Conservation (phyloP, 2,888 invertebrate genomes). For the Hetaerina titia region DNA sequence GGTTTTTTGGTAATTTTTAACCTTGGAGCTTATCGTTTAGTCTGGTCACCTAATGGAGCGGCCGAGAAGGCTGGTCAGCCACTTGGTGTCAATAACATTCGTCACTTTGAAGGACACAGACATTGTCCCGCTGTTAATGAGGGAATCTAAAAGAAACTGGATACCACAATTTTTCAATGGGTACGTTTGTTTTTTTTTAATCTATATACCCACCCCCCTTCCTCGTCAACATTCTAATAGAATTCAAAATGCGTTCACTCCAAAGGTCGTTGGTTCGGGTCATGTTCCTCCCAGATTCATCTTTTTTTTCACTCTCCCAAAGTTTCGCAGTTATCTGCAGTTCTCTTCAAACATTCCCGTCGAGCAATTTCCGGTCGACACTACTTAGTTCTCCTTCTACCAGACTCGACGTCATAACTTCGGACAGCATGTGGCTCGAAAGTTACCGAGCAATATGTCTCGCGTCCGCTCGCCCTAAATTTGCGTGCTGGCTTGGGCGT, state of each 20-base stretch:
- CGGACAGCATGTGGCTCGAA: too few species aligned
- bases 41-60: conserved; percentile 46
- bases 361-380: background rate
- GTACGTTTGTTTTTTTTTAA: background rate
- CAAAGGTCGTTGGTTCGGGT: background rate
- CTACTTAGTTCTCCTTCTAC: background rate
- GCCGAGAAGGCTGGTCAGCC: background rate
- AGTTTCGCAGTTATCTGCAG: conserved; percentile 14
- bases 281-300: background rate
- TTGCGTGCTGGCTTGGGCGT: too few species aligned
- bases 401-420: background rate
- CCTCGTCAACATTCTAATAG: background rate
- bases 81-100: conserved; percentile 28
- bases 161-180: background rate
- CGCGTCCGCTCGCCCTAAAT: too few species aligned
- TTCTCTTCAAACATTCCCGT: background rate
- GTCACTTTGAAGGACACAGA: conserved; percentile 8
- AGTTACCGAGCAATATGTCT: too few species aligned
- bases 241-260: background rate
- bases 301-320: background rate
- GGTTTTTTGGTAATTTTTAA: conserved; percentile 30
- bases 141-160: background rate
- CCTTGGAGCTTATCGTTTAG: conserved; percentile 55
- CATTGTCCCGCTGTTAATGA: background rate
- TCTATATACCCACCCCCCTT: background rate